phyloP scores from a whole-genome alignment of 2,888 invertebrate genomes.

The Pristionchus entomophagus region DNA sequence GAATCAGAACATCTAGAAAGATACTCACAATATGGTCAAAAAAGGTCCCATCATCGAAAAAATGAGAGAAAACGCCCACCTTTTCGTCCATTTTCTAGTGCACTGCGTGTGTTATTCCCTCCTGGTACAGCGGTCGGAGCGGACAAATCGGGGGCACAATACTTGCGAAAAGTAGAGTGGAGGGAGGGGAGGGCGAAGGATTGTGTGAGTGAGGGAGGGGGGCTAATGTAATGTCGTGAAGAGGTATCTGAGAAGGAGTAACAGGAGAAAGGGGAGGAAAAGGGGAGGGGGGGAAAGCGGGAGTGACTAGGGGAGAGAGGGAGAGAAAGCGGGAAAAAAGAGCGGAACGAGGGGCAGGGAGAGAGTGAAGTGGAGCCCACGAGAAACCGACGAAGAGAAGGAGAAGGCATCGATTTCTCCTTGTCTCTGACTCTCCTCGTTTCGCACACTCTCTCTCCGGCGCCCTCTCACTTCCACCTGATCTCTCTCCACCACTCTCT shows the following conservation, averaged over 20 bases:
- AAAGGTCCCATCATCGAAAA: too few species aligned
- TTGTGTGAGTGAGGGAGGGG: not conserved
- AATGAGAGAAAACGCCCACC: not conserved
- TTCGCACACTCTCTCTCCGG: not conserved
- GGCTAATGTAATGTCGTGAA: too few species aligned
- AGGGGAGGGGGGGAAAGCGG: not conserved
- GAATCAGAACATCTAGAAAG: too few species aligned
- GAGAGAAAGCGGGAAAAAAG: not conserved
- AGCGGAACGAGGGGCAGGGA: not conserved
- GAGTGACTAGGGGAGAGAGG: slow-evolving; percentile 14
- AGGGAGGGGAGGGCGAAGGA: too few species aligned
- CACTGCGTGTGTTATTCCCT: too few species aligned
- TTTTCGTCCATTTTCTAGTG: slow-evolving; percentile 9
- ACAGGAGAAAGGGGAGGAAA: not conserved
- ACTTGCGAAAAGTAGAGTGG: too few species aligned
- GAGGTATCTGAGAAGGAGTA: not conserved
- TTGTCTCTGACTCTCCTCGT: not conserved
- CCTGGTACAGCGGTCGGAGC: too few species aligned
- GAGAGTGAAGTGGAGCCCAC: slow-evolving; percentile 36
- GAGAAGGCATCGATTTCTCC: slow-evolving; percentile 18
- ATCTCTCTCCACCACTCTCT: slow-evolving; percentile 13
- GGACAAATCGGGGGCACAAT: too few species aligned
- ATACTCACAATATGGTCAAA: too few species aligned
- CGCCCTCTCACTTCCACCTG: not conserved
- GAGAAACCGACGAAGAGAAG: not conserved